Conservation (phyloP, 2,113 vertebrate species). For the Calonectris borealis region DNA sequence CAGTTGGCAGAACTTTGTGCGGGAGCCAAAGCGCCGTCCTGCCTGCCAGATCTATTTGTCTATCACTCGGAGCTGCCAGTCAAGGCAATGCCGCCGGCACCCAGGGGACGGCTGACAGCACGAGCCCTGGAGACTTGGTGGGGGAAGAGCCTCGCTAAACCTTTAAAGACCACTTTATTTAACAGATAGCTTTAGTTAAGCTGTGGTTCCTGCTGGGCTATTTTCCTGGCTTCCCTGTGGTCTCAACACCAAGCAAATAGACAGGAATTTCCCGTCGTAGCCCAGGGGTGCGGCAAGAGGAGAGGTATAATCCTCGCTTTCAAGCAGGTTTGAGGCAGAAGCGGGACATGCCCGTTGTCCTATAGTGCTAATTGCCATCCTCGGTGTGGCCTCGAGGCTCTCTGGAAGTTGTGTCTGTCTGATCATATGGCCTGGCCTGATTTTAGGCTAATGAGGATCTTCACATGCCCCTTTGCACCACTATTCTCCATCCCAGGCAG, state of each 20-base stretch:
- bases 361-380: background rate
- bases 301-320: background rate
- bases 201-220: conserved; percentile 25
- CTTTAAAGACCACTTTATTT: conserved; percentile 43
- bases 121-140: background rate
- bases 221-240: conserved; percentile 29
- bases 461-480: background rate
- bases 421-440: background rate
- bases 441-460: background rate
- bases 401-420: background rate
- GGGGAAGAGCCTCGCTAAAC: conserved; percentile 35
- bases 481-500: background rate
- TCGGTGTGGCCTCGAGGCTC: background rate
- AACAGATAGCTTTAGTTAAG: conserved; percentile 47
- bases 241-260: background rate
- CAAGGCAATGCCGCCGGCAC: background rate
- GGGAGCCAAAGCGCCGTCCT: background rate
- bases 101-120: background rate
- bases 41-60: background rate
- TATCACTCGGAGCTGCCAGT: background rate
- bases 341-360: fast-evolving
- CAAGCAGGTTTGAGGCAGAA: background rate
- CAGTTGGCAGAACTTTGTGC: background rate
- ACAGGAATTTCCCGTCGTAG: background rate
- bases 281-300: fast-evolving